Evolutionary conservation across 2,888 invertebrate genomes (phyloP), one percentile per base, ranked within the genome.

Genomic region (Galeruca laticollis): DNA sequence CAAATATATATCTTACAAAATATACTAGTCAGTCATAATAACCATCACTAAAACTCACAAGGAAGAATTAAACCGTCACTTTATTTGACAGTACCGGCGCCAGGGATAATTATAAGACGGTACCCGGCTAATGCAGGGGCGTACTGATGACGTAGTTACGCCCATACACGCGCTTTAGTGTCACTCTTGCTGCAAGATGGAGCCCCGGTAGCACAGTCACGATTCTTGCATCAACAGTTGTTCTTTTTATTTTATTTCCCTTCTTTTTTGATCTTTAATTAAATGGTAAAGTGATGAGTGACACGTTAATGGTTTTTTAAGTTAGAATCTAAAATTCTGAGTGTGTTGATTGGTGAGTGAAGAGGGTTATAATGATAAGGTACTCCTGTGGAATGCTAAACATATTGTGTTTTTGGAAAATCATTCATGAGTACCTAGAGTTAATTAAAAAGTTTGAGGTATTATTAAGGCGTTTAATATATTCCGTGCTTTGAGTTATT

Each of bases 71-170:
- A 75, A 72, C 68, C 73, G 71, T 75, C 75, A 72, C 59, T 71
- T 64, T 71, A 69, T 74, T 73, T 75, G 75, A 75, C 79, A 79
- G 79, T 77, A 78, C 73, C 81, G 81, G 79, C 78, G 78, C 79
- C 78, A 77, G 69, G 70, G 70, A 70, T 81, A 81, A 81, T 81
- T 80, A 81, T 70, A 79, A 77, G 75, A 72, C 74, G 71, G 63
- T 71, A 73, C 69, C 68, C 59, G 69, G 75, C 78, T 81, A 81
- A 81, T 81, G 81, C 81, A 81, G 79, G 78, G 81, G 81, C 80
- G 80, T 75, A 81, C 72, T 75, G 69, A 47, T 54, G 69, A 65
- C 65, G 57, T 18, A 13, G 65, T 33, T 76, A 73, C 80, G 78
- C 78, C 80, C 77, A 54, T 72, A 77, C 79, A 77, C 80, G 79